phyloP scores from a whole-genome alignment of 2,113 vertebrate species.

The Sinocyclocheilus grahami region DNA sequence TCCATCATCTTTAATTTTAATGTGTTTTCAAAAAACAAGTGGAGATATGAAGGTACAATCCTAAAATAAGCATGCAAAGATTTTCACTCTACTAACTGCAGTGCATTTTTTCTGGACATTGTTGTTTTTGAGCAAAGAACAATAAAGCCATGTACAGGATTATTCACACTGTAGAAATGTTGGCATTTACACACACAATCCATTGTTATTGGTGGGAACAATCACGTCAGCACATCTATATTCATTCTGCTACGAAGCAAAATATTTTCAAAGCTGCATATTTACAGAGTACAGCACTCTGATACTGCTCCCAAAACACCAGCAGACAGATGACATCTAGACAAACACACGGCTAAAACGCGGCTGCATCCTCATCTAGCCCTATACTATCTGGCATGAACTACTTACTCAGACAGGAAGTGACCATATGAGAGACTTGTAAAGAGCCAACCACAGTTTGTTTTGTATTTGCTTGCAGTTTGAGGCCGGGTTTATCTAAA shows the following conservation, averaged over 20 bases:
- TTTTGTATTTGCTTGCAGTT: background rate
- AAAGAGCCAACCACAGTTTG: background rate
- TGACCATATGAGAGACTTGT: background rate
- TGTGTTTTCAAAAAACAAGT: background rate
- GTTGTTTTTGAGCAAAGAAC: background rate
- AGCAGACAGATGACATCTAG: constrained; percentile 23
- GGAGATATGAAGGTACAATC: background rate
- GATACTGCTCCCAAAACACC: background rate
- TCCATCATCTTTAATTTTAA: background rate
- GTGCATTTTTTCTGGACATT: background rate
- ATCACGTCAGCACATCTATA: background rate
- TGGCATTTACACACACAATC: background rate
- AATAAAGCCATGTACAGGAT: constrained; percentile 1
- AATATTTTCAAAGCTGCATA: constrained; percentile 19
- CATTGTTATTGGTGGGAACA: constrained; percentile 14
- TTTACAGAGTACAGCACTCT: background rate
- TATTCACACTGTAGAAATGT: background rate
- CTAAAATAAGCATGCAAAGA: background rate
- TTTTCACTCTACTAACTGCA: background rate
- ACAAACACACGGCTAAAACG: constrained; percentile 11
- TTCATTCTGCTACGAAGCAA: background rate
- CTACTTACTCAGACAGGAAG: background rate
- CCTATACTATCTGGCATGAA: background rate
- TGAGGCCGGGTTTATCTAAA: background rate
- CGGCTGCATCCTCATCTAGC: background rate